phyloP scores from a whole-genome alignment of 2,888 invertebrate genomes.

The Flexamia atlantica region DNA sequence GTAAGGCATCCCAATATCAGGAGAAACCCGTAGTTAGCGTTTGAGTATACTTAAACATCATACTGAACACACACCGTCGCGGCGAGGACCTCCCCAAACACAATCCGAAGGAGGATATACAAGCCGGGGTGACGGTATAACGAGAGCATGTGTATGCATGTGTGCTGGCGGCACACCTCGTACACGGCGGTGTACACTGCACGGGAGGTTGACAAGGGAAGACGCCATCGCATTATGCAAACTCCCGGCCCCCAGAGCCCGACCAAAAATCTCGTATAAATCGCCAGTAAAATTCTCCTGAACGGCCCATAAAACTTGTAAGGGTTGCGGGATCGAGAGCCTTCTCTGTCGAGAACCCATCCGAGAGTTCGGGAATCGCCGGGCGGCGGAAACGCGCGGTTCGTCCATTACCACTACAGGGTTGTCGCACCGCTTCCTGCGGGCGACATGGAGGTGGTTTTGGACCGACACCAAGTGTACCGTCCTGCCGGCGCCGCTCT shows the following conservation, averaged over 20 bases:
- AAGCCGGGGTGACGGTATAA: background rate
- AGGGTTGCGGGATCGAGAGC: conserved; percentile 57
- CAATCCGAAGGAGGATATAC: background rate
- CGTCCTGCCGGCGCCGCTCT: background rate
- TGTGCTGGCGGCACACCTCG: background rate
- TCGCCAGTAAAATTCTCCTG: conserved; percentile 74
- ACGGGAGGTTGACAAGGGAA: conserved; percentile 25
- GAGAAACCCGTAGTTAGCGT: too few species aligned
- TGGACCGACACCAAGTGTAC: conserved; percentile 1
- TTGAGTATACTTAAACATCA: too few species aligned
- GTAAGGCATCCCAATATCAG: too few species aligned
- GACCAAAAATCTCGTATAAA: conserved; percentile 75
- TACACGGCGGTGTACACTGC: background rate
- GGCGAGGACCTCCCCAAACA: too few species aligned
- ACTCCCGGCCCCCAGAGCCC: conserved; percentile 72
- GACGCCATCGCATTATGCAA: conserved; percentile 72
- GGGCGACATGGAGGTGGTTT: background rate
- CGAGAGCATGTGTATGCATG: conserved; percentile 33
- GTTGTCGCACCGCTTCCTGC: background rate
- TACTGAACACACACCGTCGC: too few species aligned
- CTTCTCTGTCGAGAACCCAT: background rate
- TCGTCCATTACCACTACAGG: background rate
- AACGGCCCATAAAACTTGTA: conserved; percentile 65
- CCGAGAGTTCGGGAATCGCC: background rate
- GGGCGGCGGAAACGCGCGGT: background rate